A percentile compares a stretch with the other conserved stretches of the same genome.
Evolutionary conservation across 2,797 vertebrate genomes (phyloP).

Genomic region (Tiaroga cobitis): DNA sequence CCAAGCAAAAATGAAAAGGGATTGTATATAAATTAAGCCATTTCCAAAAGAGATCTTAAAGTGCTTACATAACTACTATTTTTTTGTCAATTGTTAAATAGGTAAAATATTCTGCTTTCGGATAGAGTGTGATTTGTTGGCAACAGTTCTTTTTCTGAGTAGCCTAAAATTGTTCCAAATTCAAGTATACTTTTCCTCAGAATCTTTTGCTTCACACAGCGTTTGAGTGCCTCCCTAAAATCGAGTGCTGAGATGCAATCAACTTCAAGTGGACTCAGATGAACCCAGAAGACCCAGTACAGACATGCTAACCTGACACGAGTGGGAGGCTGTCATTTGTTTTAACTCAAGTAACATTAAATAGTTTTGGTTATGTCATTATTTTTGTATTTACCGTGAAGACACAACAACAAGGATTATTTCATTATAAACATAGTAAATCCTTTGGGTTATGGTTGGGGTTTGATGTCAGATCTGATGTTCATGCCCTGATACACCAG

Average conservation of each 20-base stretch:
- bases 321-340: slow-evolving; percentile 35
- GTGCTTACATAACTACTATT: neutral
- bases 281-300: slow-evolving; percentile 25
- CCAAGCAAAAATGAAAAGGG: neutral
- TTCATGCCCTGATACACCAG: slow-evolving; percentile 2
- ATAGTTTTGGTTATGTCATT: slow-evolving; percentile 5
- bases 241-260: slow-evolving; percentile 37
- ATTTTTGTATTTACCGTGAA: neutral
- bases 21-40: neutral
- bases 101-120: neutral
- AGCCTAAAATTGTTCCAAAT: slow-evolving; percentile 18
- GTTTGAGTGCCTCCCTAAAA: slow-evolving; percentile 39
- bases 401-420: slow-evolving; percentile 4
- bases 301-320: slow-evolving; percentile 35
- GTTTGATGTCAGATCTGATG: slow-evolving; percentile 7
- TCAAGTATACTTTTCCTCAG: slow-evolving; percentile 12
- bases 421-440: slow-evolving; percentile 11
- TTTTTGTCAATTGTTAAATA: neutral
- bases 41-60: slow-evolving; percentile 23
- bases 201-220: slow-evolving; percentile 25
- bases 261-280: slow-evolving; percentile 41
- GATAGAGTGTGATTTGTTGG: neutral
- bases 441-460: neutral
- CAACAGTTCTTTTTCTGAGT: neutral
- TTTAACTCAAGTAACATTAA: slow-evolving; percentile 19